Conservation (phyloP, 1,140 invertebrate genomes). For the Drosophila repletoides region DNA sequence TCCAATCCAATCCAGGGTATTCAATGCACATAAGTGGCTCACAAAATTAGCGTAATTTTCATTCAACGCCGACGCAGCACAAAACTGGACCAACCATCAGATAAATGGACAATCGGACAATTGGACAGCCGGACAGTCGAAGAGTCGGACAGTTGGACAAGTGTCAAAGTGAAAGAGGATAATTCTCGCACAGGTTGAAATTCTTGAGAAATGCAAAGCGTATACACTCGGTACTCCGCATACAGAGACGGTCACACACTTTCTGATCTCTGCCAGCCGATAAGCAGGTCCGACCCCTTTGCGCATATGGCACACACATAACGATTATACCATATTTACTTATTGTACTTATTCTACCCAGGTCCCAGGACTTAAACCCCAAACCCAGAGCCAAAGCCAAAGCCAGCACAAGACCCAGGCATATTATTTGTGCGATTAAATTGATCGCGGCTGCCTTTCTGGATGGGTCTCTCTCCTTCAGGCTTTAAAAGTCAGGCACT, state of each 20-base stretch:
- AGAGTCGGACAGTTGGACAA: slow-evolving; percentile 40
- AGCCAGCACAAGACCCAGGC: slow-evolving; percentile 21
- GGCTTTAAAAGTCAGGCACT: slow-evolving; percentile 5
- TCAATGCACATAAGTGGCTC: slow-evolving; percentile 62
- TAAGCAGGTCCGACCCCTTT: slow-evolving; percentile 46
- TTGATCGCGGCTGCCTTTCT: slow-evolving; percentile 66
- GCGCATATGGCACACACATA: slow-evolving; percentile 70
- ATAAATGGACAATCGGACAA: background rate
- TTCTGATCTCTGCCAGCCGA: slow-evolving; percentile 64
- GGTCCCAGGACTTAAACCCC: slow-evolving; percentile 12
- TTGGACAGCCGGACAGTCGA: background rate
- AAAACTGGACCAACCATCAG: background rate
- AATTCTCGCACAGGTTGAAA: slow-evolving; percentile 62
- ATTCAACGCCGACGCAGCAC: slow-evolving; percentile 53
- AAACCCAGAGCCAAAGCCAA: background rate
- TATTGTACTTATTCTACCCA: slow-evolving; percentile 52
- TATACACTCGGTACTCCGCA: slow-evolving; percentile 2
- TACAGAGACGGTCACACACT: slow-evolving; percentile 62
- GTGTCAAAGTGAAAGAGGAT: slow-evolving; percentile 76
- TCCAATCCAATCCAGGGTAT: too few species aligned
- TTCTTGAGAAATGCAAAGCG: slow-evolving; percentile 72
- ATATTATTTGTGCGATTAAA: slow-evolving; percentile 82
- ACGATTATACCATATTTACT: slow-evolving; percentile 81
- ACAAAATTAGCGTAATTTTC: slow-evolving; percentile 74
- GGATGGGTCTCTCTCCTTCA: slow-evolving; percentile 1